A percentile compares a stretch with the other conserved stretches of the same genome.
Conservation (phyloP, 2,113 vertebrate genomes). For the Halichoerus grypus region DNA sequence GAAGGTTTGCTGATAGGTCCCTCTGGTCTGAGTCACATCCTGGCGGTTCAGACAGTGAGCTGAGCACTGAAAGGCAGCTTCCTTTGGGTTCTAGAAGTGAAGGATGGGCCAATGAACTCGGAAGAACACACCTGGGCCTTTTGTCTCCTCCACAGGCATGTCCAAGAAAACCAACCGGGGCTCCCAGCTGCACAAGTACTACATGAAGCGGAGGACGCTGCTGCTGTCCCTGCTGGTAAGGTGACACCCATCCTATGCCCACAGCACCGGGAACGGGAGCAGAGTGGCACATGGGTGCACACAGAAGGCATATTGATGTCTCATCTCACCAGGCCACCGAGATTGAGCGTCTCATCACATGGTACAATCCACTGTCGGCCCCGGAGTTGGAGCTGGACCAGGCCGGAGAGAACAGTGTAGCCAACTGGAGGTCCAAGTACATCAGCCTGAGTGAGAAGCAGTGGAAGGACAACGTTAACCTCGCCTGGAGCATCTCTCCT, state of each 20-base stretch:
- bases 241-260: rapidly evolving
- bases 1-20: not conserved
- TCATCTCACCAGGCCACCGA: slow-evolving; percentile 93
- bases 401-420: slow-evolving; percentile 95
- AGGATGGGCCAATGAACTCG: not conserved
- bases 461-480: slow-evolving; percentile 98
- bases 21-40: not conserved
- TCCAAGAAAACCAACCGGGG: slow-evolving; percentile 98
- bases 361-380: slow-evolving; percentile 97
- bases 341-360: slow-evolving; percentile 96
- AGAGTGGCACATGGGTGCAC: rapidly evolving
- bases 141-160: slow-evolving; percentile 89
- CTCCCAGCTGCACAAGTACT: slow-evolving; percentile 98
- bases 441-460: slow-evolving; percentile 97
- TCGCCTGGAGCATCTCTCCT: slow-evolving; percentile 97
- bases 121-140: not conserved
- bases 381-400: slow-evolving; percentile 96
- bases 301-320: not conserved
- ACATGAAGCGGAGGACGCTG: slow-evolving; percentile 97
- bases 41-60: not conserved
- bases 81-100: not conserved
- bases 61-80: not conserved
- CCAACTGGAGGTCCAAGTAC: slow-evolving; percentile 98
- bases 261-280: rapidly evolving
- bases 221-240: slow-evolving; percentile 95